Evolutionary conservation across 2,888 invertebrate species (phyloP), one percentile per base, ranked within the genome.

Genomic region (Hirtodrosophila trivittata): DNA sequence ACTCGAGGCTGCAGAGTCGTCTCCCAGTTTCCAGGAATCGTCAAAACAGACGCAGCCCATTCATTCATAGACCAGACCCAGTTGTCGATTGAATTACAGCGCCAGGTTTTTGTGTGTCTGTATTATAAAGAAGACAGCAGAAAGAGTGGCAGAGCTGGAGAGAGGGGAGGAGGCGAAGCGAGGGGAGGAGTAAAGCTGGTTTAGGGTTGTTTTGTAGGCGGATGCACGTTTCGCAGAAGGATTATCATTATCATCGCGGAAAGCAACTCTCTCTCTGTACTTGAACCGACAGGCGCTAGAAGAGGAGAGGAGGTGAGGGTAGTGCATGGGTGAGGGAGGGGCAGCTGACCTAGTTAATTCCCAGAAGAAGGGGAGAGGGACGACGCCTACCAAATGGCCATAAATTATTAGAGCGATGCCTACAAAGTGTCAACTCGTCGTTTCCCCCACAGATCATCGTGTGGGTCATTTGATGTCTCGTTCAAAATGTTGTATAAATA

Each of bases 51-150:
- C 46, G 33, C 45, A 43, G 35, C 13, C 14, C 59, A 68, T 80
- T 74, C 83, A 80, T 83, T 77, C 81, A 74, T 71, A 65, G 75
- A 42, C 60, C 50, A 65, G 75, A 42, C 60, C 50, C 55, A 55
- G 42, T 47, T 58, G 59, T 64, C 39, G 72, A 75, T 83, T 81
- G 62, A 83, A 81, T 81, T 83, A 69, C 82, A 77, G 66, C 57
- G 56, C 33, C 43, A 59, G 47, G 50, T 52, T 46, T 30, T 12
- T 38, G 8, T 41, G 33, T 62, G 35, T 54, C 26, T 62, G 3
- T 5, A 9, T 14, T n/a, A n/a, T n/a, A n/a, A n/a, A n/a, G n/a
- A n/a, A n/a, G n/a, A n/a, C n/a, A n/a, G n/a, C n/a, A n/a, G n/a
- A n/a, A n/a, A n/a, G n/a, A n/a, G n/a, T n/a, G n/a, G n/a, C n/a